Percentiles rank a stretch among this genome's conserved stretches.
phyloP scores from a whole-genome alignment of 2,888 invertebrate genomes.

The Pediacus dermestoides region DNA sequence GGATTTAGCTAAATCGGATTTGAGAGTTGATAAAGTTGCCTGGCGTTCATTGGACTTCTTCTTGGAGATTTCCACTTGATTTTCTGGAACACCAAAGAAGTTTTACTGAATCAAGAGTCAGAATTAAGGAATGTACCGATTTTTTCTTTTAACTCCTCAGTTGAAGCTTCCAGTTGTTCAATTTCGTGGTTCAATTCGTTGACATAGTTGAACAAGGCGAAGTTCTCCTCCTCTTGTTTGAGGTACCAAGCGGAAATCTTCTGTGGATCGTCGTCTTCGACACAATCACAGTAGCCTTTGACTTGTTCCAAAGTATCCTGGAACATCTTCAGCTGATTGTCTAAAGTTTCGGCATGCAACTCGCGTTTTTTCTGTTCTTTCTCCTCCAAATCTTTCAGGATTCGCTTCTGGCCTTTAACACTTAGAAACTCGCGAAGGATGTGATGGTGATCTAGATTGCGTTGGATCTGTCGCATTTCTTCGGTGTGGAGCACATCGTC shows the following conservation, averaged over 20 bases:
- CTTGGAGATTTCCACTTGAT: conserved; percentile 60
- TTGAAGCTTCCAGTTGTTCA: conserved; percentile 66
- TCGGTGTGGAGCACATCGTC: conserved; percentile 66
- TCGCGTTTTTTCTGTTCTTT: conserved; percentile 69
- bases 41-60: conserved; percentile 57
- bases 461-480: conserved; percentile 84
- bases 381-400: conserved; percentile 70
- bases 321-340: conserved; percentile 69
- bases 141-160: conserved; percentile 59
- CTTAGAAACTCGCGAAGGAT: conserved; percentile 82
- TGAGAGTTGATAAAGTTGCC: conserved; percentile 58
- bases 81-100: conserved; percentile 48
- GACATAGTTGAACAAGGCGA: conserved; percentile 86
- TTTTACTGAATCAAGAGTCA: not conserved
- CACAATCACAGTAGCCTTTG: conserved; percentile 57
- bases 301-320: conserved; percentile 73
- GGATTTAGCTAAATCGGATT: conserved; percentile 52
- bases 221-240: conserved; percentile 85
- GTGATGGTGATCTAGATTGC: conserved; percentile 80
- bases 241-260: conserved; percentile 70
- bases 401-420: conserved; percentile 74
- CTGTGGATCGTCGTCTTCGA: conserved; percentile 58
- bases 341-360: conserved; percentile 64
- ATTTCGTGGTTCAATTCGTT: conserved; percentile 85
- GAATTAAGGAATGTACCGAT: conserved; percentile 55